Conservation (phyloP, 2,797 vertebrate species). For the Danio kyathit region DNA sequence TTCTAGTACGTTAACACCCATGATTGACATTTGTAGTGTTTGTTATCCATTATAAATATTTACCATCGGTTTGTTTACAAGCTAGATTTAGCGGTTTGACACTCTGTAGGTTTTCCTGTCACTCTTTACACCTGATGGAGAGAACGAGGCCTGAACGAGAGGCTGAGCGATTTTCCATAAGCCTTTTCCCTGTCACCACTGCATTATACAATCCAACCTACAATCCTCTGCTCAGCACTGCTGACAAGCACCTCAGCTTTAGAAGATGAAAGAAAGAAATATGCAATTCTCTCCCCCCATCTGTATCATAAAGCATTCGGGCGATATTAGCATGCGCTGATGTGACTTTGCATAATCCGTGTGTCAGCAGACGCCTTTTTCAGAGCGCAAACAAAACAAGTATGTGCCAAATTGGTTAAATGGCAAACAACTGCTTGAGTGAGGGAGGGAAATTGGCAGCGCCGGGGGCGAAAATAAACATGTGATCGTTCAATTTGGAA, state of each 20-base stretch:
- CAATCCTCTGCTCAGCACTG: constrained; percentile 16
- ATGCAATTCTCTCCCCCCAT: not conserved
- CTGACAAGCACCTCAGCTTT: constrained; percentile 33
- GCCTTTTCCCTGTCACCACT: constrained; percentile 43
- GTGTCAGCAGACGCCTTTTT: constrained; percentile 39
- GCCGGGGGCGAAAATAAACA: not conserved
- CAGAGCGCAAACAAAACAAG: constrained; percentile 4
- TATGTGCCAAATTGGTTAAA: not conserved
- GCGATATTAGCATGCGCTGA: constrained; percentile 18
- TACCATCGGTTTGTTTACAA: constrained; percentile 7
- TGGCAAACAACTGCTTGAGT: not conserved
- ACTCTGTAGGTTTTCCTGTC: too few species aligned
- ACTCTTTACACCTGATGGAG: constrained; percentile 30
- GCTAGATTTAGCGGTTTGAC: too few species aligned
- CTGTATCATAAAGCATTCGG: constrained; percentile 35
- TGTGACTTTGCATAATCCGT: constrained; percentile 18
- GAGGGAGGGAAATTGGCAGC: not conserved
- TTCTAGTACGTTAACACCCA: not conserved
- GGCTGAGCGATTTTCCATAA: constrained; percentile 31
- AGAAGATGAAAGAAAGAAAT: constrained; percentile 39
- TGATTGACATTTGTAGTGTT: not conserved
- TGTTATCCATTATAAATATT: not conserved
- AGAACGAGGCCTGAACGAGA: constrained; percentile 31
- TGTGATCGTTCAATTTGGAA: too few species aligned
- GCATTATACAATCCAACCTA: constrained; percentile 37